Percentiles rank a stretch among this genome's conserved stretches.
Conservation (phyloP, 2,888 invertebrate species). For the Mythimna loreyi region DNA sequence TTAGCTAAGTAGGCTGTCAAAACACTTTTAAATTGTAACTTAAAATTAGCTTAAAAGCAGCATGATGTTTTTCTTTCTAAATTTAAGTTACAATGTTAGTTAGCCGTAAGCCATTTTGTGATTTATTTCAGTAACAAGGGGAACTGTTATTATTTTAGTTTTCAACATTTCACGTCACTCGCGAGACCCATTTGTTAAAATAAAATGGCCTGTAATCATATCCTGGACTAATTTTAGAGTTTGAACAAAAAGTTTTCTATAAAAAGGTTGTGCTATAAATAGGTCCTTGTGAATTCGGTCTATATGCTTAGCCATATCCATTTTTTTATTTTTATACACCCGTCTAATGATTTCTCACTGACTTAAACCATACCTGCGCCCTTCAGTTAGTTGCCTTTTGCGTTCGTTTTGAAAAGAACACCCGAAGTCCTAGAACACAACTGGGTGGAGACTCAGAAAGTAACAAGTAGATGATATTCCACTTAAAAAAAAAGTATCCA, state of each 20-base stretch:
- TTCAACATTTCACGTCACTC: conserved; percentile 47
- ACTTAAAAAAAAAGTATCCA: too few relatives aligned
- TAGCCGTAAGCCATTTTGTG: conserved; percentile 44
- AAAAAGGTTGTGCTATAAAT: background rate
- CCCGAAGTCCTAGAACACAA: too few relatives aligned
- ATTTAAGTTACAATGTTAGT: conserved; percentile 41
- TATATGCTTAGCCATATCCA: too few relatives aligned
- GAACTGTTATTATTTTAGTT: conserved; percentile 39
- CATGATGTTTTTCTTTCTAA: conserved; percentile 35
- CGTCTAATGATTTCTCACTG: too few relatives aligned
- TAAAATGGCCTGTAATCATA: conserved; percentile 20
- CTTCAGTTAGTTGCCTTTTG: too few relatives aligned
- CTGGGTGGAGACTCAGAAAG: too few relatives aligned
- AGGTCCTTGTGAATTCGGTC: background rate
- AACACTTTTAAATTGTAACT: conserved; percentile 3
- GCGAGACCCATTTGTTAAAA: conserved; percentile 21
- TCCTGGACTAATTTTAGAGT: conserved; percentile 13
- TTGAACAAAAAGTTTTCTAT: conserved; percentile 2
- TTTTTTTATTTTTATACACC: too few relatives aligned
- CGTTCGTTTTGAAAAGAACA: too few relatives aligned
- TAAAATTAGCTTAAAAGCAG: background rate
- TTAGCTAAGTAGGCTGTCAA: background rate
- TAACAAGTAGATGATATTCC: too few relatives aligned
- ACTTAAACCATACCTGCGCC: too few relatives aligned
- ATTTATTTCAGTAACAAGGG: conserved; percentile 38